These are phyloP conservation scores for Campylorhamphus procurvoides DNA, from an alignment of 2,113 vertebrate genomes.

Conservation along the genomic window DNA sequence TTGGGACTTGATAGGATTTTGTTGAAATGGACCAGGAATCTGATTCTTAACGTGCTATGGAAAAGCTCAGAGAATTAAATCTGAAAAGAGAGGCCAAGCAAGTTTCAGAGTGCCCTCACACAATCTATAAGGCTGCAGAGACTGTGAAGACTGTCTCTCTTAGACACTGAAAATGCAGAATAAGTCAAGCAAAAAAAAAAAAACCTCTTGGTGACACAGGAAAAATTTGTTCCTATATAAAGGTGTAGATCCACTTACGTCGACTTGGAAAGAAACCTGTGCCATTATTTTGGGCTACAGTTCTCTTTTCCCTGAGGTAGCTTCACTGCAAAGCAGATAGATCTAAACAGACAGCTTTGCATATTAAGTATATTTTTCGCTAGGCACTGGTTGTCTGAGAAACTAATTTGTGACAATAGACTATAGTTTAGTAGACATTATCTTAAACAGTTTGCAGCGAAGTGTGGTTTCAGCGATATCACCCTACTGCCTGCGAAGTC, in stretches of 20 bases:
- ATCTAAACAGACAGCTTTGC: constrained; percentile 58
- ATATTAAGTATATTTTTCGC: constrained; percentile 49
- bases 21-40: constrained; percentile 49
- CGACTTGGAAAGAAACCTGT: background rate
- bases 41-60: background rate
- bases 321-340: constrained; percentile 33
- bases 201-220: background rate
- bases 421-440: constrained; percentile 15
- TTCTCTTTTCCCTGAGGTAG: constrained; percentile 18
- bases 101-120: background rate
- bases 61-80: background rate
- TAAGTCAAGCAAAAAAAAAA: background rate
- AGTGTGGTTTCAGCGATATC: constrained; percentile 32
- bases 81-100: background rate
- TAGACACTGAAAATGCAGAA: background rate
- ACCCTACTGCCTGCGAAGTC: background rate
- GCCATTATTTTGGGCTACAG: background rate
- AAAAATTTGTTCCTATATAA: background rate
- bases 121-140: background rate
- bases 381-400: constrained; percentile 1
- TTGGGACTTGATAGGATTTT: constrained; percentile 43
- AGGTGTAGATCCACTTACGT: background rate
- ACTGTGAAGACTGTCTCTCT: background rate
- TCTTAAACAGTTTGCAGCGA: constrained; percentile 8
- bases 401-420: constrained; percentile 49